These are phyloP conservation scores for Eurystomus glaucurus DNA, from an alignment of 2,797 vertebrate genomes.

Conservation along the genomic window DNA sequence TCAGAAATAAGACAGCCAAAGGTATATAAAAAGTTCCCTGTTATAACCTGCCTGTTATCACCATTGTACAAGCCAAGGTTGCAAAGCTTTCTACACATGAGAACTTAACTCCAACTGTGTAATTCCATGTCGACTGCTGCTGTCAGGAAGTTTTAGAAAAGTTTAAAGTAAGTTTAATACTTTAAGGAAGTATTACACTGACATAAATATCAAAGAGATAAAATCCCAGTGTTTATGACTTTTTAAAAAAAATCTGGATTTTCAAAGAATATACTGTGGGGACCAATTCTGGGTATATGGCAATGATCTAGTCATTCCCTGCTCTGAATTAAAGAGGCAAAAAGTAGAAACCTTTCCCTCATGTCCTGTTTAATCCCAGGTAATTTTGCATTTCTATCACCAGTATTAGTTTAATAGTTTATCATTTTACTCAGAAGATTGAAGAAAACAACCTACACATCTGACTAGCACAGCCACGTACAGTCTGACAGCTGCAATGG, in stretches of 20 bases:
- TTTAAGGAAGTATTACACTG: background rate
- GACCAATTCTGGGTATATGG: background rate
- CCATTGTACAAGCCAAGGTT: background rate
- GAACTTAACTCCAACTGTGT: background rate
- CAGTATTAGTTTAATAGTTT: background rate
- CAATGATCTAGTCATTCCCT: background rate
- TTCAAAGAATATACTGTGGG: background rate
- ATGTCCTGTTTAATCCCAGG: background rate
- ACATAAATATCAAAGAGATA: background rate
- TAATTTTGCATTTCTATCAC: background rate
- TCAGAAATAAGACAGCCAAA: background rate
- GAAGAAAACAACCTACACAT: background rate
- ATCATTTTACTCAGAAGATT: background rate
- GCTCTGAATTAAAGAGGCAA: background rate
- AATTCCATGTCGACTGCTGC: background rate
- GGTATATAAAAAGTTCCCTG: background rate
- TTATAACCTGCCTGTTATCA: background rate
- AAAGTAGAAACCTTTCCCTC: background rate
- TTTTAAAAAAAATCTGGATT: background rate
- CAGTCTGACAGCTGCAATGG: fast-evolving
- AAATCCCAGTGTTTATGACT: background rate
- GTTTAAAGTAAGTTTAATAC: background rate
- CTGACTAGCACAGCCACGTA: background rate
- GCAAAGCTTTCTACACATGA: background rate
- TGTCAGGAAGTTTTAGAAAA: slow-evolving; percentile 1